Conservation (phyloP, 2,797 vertebrate genomes). For the Tenualosa thibaudeaui region DNA sequence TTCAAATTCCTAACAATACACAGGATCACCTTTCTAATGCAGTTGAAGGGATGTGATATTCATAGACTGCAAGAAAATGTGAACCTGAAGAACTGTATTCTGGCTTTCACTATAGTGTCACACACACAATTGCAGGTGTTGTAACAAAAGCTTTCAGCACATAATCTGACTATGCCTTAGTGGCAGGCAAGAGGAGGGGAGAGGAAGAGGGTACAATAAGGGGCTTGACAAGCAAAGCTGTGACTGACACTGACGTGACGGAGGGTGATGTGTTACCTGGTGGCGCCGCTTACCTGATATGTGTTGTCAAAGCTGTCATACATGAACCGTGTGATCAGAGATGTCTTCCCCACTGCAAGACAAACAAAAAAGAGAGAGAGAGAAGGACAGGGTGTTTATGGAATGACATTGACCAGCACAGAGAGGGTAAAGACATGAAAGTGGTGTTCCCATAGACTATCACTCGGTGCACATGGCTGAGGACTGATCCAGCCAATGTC, state of each 20-base stretch:
- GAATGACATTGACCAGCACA: slow-evolving; percentile 43
- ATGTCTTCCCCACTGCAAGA: slow-evolving; percentile 82
- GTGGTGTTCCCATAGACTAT: neutral
- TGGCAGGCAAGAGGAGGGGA: neutral
- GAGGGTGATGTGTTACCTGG: slow-evolving; percentile 30
- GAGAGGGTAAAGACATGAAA: slow-evolving; percentile 19
- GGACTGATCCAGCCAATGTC: neutral
- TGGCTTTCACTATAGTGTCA: neutral
- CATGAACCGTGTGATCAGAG: slow-evolving; percentile 84
- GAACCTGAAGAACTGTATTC: neutral
- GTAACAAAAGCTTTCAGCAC: neutral
- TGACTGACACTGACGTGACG: slow-evolving; percentile 24
- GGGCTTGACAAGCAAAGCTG: neutral
- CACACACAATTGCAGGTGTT: neutral
- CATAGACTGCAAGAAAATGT: neutral
- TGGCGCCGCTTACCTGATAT: slow-evolving; percentile 70
- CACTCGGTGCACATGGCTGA: neutral
- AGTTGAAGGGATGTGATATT: neutral
- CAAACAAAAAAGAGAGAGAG: slow-evolving; percentile 48
- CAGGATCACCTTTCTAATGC: neutral
- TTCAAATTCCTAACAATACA: neutral
- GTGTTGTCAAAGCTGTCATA: slow-evolving; percentile 87
- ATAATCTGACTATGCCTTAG: neutral
- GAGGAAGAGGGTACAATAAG: neutral
- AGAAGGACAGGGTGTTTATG: slow-evolving; percentile 44